Evolutionary conservation across 1,140 invertebrate genomes (phyloP).

Genomic region (Pseudomyrmex cubaensis): DNA sequence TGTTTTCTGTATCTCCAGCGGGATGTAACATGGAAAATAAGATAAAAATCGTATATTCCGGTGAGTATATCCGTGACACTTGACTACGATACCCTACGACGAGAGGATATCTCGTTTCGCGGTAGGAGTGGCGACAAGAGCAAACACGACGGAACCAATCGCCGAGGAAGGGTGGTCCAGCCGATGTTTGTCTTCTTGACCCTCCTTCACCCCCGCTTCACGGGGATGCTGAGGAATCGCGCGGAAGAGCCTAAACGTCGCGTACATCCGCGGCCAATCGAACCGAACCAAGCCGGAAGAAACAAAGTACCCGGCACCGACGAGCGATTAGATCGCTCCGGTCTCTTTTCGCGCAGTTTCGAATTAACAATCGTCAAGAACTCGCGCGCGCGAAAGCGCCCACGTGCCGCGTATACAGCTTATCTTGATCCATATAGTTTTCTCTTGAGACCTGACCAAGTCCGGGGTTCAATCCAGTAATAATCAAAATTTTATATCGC

Average conservation of each 20-base stretch:
- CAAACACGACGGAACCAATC: slow-evolving; percentile 80
- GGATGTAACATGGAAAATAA: slow-evolving; percentile 31
- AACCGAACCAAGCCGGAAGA: slow-evolving; percentile 32
- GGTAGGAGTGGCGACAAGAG: slow-evolving; percentile 74
- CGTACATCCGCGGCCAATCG: slow-evolving; percentile 67
- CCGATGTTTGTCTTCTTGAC: slow-evolving; percentile 75
- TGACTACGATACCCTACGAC: slow-evolving; percentile 10
- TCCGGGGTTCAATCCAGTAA: too few species aligned
- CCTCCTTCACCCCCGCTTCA: slow-evolving; percentile 29
- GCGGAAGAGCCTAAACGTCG: slow-evolving; percentile 50
- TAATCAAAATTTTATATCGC: too few species aligned
- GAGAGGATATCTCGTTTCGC: slow-evolving; percentile 30
- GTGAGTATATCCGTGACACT: background rate
- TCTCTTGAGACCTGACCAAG: background rate
- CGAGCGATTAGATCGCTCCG: slow-evolving; percentile 58
- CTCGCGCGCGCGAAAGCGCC: slow-evolving; percentile 8
- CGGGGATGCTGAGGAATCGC: slow-evolving; percentile 72
- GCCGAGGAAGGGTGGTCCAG: slow-evolving; percentile 78
- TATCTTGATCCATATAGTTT: background rate
- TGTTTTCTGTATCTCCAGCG: background rate
- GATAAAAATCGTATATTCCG: slow-evolving; percentile 14
- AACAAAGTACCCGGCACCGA: slow-evolving; percentile 45
- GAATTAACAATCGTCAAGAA: slow-evolving; percentile 62
- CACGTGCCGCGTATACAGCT: background rate
- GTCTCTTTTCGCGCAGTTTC: slow-evolving; percentile 55